Conservation (phyloP, 2,113 vertebrate genomes). For the Cinclus cinclus region DNA sequence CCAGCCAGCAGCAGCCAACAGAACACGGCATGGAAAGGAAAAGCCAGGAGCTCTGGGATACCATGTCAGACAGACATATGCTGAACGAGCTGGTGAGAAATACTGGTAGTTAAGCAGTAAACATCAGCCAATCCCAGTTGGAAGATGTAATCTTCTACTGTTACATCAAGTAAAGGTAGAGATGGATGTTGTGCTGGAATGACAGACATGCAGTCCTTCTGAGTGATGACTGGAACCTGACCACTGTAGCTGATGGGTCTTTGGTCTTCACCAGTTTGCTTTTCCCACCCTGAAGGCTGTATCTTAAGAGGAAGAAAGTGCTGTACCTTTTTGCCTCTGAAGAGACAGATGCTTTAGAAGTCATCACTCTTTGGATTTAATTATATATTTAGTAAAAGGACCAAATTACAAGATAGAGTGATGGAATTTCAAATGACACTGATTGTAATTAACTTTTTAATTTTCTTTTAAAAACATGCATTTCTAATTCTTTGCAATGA, state of each 20-base stretch:
- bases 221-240: not conserved
- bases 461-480: not conserved
- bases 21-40: not conserved
- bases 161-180: not conserved
- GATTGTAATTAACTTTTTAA: not conserved
- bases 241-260: not conserved
- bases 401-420: not conserved
- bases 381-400: not conserved
- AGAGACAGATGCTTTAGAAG: not conserved
- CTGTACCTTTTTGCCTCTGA: not conserved
- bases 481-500: not conserved
- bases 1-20: not conserved
- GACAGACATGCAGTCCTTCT: not conserved
- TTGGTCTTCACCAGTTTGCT: not conserved
- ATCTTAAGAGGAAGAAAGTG: not conserved
- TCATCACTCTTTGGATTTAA: not conserved
- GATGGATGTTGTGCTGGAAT: not conserved
- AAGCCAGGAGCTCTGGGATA: not conserved
- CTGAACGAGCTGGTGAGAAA: not conserved
- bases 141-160: not conserved
- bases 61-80: not conserved
- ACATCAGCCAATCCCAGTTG: not conserved
- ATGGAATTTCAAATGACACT: not conserved
- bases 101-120: not conserved
- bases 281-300: not conserved